Evolutionary conservation across 2,797 vertebrate genomes (phyloP).

Genomic region (Girardinus metallicus): DNA sequence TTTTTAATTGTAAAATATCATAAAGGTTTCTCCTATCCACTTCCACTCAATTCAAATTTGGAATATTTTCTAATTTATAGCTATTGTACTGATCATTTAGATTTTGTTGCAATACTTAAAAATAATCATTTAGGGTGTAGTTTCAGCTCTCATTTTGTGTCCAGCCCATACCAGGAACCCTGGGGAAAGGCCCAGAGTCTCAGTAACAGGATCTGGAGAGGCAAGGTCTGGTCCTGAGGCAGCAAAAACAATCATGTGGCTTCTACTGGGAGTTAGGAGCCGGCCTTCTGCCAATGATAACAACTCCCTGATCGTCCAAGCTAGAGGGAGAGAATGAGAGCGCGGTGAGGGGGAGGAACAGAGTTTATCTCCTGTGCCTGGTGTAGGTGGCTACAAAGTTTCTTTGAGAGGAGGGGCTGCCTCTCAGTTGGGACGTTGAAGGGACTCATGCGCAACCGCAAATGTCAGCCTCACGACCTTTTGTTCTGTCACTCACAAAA

Average conservation of each 20-base stretch:
- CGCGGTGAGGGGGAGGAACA: slow-evolving; percentile 59
- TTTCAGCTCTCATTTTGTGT: slow-evolving; percentile 39
- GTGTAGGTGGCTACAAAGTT: slow-evolving; percentile 71
- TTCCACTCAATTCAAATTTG: not conserved
- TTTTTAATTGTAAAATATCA: not conserved
- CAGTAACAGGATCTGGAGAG: slow-evolving; percentile 76
- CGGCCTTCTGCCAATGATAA: slow-evolving; percentile 75
- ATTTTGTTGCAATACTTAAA: slow-evolving; percentile 36
- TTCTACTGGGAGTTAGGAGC: slow-evolving; percentile 74
- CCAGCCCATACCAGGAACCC: slow-evolving; percentile 36
- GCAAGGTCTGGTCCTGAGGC: slow-evolving; percentile 67
- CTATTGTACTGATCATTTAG: not conserved
- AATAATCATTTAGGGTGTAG: slow-evolving; percentile 27
- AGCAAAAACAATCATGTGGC: slow-evolving; percentile 81
- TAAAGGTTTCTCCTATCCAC: not conserved
- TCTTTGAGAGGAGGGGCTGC: slow-evolving; percentile 33
- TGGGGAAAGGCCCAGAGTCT: slow-evolving; percentile 58
- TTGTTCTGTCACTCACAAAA: slow-evolving; percentile 68
- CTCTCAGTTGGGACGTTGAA: slow-evolving; percentile 51
- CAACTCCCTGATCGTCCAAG: slow-evolving; percentile 71
- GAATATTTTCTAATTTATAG: not conserved
- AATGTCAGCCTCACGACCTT: slow-evolving; percentile 67
- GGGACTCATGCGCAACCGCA: slow-evolving; percentile 69
- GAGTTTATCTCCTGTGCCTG: slow-evolving; percentile 72
- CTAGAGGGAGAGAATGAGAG: slow-evolving; percentile 39